Evolutionary conservation across 2,113 vertebrate genomes (phyloP), one percentile per base, ranked within the genome.

Genomic region (Xerus inauris): DNA sequence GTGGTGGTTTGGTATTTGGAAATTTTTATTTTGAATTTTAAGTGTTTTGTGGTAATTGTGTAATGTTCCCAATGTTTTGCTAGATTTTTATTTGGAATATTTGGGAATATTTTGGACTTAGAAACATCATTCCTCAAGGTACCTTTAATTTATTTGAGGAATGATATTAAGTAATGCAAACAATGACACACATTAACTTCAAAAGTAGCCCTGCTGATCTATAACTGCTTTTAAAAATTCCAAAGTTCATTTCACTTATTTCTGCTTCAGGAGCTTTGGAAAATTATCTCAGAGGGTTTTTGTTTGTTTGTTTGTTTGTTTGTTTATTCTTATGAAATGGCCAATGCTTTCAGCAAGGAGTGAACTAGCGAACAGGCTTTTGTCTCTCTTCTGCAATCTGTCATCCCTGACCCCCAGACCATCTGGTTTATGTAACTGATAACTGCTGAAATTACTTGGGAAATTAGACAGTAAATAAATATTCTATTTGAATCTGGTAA

Each of bases 141-240:
- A 16, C 35, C 2, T 83, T 81, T 30, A 82, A 67, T 35, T 28
- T 62, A 13, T 26, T 32, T 35, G 20, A 94, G n/a, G 35, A 49
- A 40, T 9, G 7, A 16, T 49, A 6, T 59, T 12, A 67, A 69
- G 1, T 17, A 72, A 49, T 47, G 20, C 8, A 28, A 71, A 35
- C 11, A 17, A 17, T 35, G 82, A 20, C 0, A 11, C 0, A 1
- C 13, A 1, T 35, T 73, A 24, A 22, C 1, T 73, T 80, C 22
- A 26, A 89, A 82, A 73, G 40, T 42, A 19, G 8, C 45, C 24
- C 38, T 67, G 64, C 64, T 67, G 13, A 67, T 67, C 64, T 6
- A 67, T 35, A 32, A 32, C 64, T 67, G 32, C 32, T 67, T 62
- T 62, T 1, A 72, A 30, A 59, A 77, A 3, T 1, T 3, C 26